Evolutionary conservation across 2,888 invertebrate genomes (phyloP), one percentile per base, ranked within the genome.

Genomic region (Nasonia oneida): DNA sequence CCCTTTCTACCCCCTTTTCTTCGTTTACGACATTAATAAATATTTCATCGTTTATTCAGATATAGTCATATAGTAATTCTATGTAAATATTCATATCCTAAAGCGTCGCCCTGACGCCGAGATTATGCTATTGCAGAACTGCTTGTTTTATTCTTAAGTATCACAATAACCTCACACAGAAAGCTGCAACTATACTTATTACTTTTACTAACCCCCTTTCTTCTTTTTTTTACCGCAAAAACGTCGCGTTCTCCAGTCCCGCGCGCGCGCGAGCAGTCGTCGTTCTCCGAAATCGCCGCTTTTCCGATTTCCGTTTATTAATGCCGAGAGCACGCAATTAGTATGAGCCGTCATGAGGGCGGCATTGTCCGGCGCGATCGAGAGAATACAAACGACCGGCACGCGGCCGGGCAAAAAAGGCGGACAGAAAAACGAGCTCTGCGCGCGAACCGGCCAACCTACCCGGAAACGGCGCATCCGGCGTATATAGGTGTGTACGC

Each of bases 151-250:
- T 90, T 89, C 89, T 90, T 92, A 91, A 91, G 91, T 92, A 92
- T 92, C 92, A 92, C 92, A 92, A 92, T 92, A 92, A 92, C 91
- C 91, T 92, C 91, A 92, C 92, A 92, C 93, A 91, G 90, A 92
- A 92, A 92, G 92, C 92, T 92, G 91, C 91, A 90, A 89, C 91
- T 92, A 92, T 88, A 86, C 88, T 89, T 88, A 89, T 88, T 88
- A 89, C 89, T 73, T 84, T 73, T 76, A 82, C 57, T 85, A 61
- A 79, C 39, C 74, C 79, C 80, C 33, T 82, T 85, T 74, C 61
- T 86, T 79, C 78, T 81, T 77, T 37, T 37, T 82, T 82, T 42
- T 5, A 57, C 42, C 23, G 18, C n/a, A 29, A 73, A 61, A 47
- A 47, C 10, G 10, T 47, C 12, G n/a, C 12, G n/a, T 61, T n/a